A percentile compares a stretch with the other conserved stretches of the same genome.
These are phyloP conservation scores for Styela plicata DNA, from an alignment of 23 tunicate species.

Conservation along the genomic window DNA sequence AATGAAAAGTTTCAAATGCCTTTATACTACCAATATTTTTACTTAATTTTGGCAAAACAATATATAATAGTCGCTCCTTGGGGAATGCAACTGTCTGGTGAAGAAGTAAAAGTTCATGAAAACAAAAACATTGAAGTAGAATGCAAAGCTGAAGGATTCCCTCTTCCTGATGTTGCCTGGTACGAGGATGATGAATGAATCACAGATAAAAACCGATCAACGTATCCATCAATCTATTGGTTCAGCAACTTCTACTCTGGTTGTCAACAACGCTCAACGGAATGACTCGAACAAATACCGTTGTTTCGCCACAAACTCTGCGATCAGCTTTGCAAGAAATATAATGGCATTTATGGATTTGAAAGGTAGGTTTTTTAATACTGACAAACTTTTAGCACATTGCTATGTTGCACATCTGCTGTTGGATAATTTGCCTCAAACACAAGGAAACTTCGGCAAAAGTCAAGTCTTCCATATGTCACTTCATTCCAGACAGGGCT, in stretches of 20 bases:
- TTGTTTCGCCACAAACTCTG: neutral
- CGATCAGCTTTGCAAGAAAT: neutral
- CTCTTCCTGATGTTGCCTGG: neutral
- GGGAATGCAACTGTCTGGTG: neutral
- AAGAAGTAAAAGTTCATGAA: neutral
- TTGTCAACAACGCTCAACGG: neutral
- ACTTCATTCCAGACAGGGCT: no score
- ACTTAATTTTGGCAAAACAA: no score
- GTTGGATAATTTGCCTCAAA: no score
- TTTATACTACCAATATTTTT: no score
- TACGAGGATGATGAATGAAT: neutral
- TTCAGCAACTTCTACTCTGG: neutral
- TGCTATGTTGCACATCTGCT: no score
- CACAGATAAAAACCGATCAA: neutral
- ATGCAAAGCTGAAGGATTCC: neutral
- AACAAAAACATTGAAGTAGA: neutral
- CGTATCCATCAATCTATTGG: neutral
- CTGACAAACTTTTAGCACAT: no score
- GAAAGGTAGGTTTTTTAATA: no score
- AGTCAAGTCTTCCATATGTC: no score
- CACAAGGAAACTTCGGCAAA: no score
- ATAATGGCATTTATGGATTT: neutral
- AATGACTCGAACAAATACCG: neutral
- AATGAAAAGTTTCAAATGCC: no score
- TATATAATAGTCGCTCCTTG: neutral